A percentile compares a stretch with the other conserved stretches of the same genome.
These are phyloP conservation scores for Eunapius fragilis DNA, from an alignment of 37 sponge, comb jelly and placozoan species.

Conservation along the genomic window DNA sequence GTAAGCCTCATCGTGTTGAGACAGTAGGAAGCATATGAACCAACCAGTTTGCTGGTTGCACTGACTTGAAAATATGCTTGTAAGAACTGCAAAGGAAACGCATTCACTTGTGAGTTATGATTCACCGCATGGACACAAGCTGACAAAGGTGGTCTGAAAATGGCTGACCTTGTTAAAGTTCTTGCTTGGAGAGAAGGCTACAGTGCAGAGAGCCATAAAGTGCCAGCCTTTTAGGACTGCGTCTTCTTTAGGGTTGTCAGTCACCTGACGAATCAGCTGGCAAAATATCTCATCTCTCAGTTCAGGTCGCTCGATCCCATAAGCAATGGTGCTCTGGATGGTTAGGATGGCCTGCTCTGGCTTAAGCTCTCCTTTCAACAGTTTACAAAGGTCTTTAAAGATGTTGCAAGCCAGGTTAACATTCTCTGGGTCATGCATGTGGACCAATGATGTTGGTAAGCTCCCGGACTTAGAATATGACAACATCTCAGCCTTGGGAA, in stretches of 20 bases:
- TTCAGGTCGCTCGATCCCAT: constrained; percentile 90
- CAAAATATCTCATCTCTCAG: constrained; percentile 95
- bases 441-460: constrained; percentile 90
- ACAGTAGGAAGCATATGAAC: constrained; percentile 71
- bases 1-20: constrained; percentile 76
- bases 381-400: constrained; percentile 92
- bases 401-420: constrained; percentile 93
- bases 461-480: constrained; percentile 61
- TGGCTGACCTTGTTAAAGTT: constrained; percentile 86
- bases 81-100: constrained; percentile 59
- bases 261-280: constrained; percentile 90
- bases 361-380: constrained; percentile 81
- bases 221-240: constrained; percentile 80
- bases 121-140: too few species aligned
- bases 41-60: constrained; percentile 30
- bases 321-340: constrained; percentile 92
- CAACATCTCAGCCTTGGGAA: constrained; percentile 90
- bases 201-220: constrained; percentile 80
- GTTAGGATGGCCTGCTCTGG: constrained; percentile 79
- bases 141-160: not conserved
- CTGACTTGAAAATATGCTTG: constrained; percentile 80
- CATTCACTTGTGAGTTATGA: not conserved
- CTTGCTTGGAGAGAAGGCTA: constrained; percentile 90
- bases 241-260: constrained; percentile 87
- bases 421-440: constrained; percentile 97